Conservation (phyloP, 2,888 invertebrate species). For the Julus scanicus region DNA sequence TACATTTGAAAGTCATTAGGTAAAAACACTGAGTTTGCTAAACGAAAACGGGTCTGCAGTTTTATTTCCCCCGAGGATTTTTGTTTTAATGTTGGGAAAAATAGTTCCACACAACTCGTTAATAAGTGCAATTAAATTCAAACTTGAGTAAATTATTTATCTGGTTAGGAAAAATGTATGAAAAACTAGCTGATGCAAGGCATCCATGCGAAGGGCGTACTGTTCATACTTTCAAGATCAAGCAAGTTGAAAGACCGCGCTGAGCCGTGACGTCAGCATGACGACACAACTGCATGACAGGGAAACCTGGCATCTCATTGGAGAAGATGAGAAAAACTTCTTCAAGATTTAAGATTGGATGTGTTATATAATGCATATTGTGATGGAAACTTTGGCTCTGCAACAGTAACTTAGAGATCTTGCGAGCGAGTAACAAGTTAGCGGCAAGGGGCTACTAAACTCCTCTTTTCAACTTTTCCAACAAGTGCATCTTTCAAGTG, state of each 20-base stretch:
- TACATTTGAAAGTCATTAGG: background rate
- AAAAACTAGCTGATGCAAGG: background rate
- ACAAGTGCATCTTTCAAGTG: slow-evolving; percentile 6
- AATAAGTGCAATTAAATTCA: background rate
- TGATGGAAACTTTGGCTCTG: background rate
- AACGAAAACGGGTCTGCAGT: background rate
- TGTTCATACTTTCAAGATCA: background rate
- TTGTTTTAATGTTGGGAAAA: slow-evolving; percentile 1
- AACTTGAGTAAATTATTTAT: background rate
- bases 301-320: slow-evolving; percentile 28
- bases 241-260: slow-evolving; percentile 41
- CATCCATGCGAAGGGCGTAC: background rate
- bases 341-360: slow-evolving; percentile 38
- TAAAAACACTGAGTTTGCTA: background rate
- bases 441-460: background rate
- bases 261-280: background rate
- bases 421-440: background rate
- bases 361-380: slow-evolving; percentile 47
- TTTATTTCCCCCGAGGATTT: background rate
- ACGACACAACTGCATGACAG: background rate
- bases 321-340: slow-evolving; percentile 38
- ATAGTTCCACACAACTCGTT: background rate
- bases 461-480: background rate
- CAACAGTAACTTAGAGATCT: slow-evolving; percentile 9
- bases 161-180: background rate